Conservation (phyloP, 2,797 vertebrate species). For the Hoplostethus atlanticus region DNA sequence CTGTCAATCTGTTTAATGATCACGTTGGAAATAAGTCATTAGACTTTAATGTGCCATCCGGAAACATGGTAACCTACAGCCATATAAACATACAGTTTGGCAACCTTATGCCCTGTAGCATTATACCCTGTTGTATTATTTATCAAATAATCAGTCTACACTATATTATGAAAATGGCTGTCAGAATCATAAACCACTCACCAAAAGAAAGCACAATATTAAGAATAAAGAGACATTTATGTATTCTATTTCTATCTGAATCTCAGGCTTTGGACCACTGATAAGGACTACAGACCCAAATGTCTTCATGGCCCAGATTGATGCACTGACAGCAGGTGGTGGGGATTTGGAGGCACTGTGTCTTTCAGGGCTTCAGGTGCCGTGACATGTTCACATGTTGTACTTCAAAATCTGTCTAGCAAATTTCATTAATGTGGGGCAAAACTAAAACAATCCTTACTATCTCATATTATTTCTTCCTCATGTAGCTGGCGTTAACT, state of each 20-base stretch:
- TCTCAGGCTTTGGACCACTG: conserved; percentile 63
- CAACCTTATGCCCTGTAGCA: too few species aligned
- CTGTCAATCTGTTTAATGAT: too few species aligned
- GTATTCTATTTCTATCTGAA: background rate
- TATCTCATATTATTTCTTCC: background rate
- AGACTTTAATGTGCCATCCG: too few species aligned
- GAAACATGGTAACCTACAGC: too few species aligned
- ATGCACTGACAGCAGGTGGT: conserved; percentile 55
- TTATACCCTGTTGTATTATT: too few species aligned
- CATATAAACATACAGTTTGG: too few species aligned
- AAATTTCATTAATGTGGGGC: conserved; percentile 19
- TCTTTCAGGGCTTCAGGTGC: conserved; percentile 75
- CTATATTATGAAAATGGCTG: background rate
- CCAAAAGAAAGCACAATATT: background rate
- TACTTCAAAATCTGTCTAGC: background rate
- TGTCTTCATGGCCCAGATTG: conserved; percentile 31
- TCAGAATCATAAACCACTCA: too few species aligned
- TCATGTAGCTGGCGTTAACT: conserved; percentile 67
- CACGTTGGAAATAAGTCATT: too few species aligned
- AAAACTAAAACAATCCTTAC: too few species aligned
- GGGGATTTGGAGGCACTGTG: conserved; percentile 59
- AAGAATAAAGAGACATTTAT: background rate
- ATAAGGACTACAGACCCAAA: conserved; percentile 59
- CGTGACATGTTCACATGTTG: background rate
- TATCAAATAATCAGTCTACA: too few species aligned